Base-by-base conservation (phyloP, 2,113 vertebrate species). In the Globicephala melas region DNA sequence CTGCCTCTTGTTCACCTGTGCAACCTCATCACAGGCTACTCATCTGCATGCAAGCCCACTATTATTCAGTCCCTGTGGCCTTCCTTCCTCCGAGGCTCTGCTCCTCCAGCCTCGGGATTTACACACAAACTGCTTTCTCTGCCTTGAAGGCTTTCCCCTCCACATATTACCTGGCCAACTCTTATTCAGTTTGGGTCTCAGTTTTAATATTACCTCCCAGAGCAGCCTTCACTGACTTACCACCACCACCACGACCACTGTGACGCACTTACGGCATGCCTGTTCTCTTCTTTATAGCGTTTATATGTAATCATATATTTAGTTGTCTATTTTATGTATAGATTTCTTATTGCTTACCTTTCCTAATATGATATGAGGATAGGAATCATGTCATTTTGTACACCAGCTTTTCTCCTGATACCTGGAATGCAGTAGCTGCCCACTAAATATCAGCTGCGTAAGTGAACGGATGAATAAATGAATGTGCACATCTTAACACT, bases 1-100 rank as follows among this genome's bases (percentile, higher is more conserved):
- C 60, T 1, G 25, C 13, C 2, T 71, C 25, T 44, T 1, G 2
- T 38, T 58, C 4, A 17, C 11, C 6, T 28, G 9, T 23, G 21
- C 4, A 9, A 2, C 17, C 25, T 55, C 12, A 15, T 28, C 15
- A 25, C 7, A 18, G 20, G 60, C 2, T 47, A 2, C 41, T 36
- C 15, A 13, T 28, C 13, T 44, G 55, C 20, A 58, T 7, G 17
- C 17, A 15, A 3, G 8, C 0, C 65, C 4, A 38, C n/a, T 15
- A 3, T 14, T 7, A 18, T 13, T 36, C 21, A 41, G 10, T 53
- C 63, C 68, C 5, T 73, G 8, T n/a, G 47, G 26, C 12, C 33
- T 50, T 47, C 58, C 67, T 68, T n/a, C 12, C 20, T 81, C 41
- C 15, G 50, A 5, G 44, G n/a, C 1, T 38, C 58, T 83, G 6